phyloP scores from a whole-genome alignment of 2,888 invertebrate species.

The Lithophane socia region DNA sequence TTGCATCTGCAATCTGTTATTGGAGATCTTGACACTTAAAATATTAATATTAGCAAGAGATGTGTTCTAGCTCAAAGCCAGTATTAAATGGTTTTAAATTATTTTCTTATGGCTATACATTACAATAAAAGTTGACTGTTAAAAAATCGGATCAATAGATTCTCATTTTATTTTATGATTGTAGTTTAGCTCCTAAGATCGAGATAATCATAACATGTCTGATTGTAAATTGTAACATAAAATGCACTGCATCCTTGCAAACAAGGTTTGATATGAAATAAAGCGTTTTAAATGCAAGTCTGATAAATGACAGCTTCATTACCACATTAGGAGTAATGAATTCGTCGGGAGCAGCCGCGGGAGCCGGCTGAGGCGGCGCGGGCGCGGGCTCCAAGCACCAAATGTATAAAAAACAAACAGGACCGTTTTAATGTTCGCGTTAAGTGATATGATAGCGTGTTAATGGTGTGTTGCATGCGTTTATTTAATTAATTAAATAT shows the following conservation, averaged over 20 bases:
- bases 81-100: background rate
- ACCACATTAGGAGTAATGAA: conserved; percentile 53
- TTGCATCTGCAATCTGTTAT: background rate
- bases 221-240: background rate
- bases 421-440: conserved; percentile 65
- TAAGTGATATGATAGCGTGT: conserved; percentile 76
- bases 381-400: conserved; percentile 29
- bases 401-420: conserved; percentile 64
- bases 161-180: background rate
- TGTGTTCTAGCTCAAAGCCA: background rate
- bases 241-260: conserved; percentile 1
- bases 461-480: conserved; percentile 77
- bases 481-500: conserved; percentile 80
- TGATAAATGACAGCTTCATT: conserved; percentile 45
- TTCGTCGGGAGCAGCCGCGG: conserved; percentile 11
- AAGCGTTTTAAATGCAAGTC: conserved; percentile 20
- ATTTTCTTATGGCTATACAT: conserved; percentile 1
- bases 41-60: background rate
- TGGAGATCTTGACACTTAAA: conserved; percentile 7
- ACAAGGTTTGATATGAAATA: conserved; percentile 34
- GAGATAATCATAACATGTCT: too few relatives aligned
- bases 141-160: conserved; percentile 4
- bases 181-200: background rate
- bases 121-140: conserved; percentile 6
- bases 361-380: background rate